phyloP scores from a whole-genome alignment of 2,113 vertebrate species.

The Gopherus evgoodei region DNA sequence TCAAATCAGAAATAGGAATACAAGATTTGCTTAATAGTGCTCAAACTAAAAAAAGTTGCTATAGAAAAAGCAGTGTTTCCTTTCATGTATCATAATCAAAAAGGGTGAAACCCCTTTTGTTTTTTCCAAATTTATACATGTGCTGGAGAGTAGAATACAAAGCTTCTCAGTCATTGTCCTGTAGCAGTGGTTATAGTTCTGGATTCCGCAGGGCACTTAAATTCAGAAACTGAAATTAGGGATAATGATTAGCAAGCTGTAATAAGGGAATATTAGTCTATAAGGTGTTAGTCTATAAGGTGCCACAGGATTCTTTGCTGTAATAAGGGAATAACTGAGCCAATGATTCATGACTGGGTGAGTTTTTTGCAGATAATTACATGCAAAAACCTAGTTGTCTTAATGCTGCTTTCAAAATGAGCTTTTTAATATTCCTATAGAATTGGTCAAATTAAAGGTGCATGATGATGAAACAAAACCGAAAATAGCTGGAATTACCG shows the following conservation, averaged over 20 bases:
- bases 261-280: fast-evolving
- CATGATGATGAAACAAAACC: fast-evolving
- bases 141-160: neutral
- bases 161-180: neutral
- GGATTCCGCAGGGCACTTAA: fast-evolving
- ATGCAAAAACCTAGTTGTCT: fast-evolving
- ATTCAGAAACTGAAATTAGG: fast-evolving
- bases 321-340: fast-evolving
- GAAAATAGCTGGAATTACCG: fast-evolving
- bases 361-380: fast-evolving
- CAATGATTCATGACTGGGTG: neutral
- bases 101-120: neutral
- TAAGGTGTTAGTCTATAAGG: too few species aligned
- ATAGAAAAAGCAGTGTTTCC: neutral
- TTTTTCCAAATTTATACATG: neutral
- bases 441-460: neutral
- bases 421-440: fast-evolving
- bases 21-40: neutral
- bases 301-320: too few species aligned
- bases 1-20: neutral
- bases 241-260: fast-evolving
- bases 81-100: too few species aligned
- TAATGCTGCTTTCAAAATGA: too few species aligned
- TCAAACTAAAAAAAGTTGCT: too few species aligned
- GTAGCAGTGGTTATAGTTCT: neutral